Evolutionary conservation across 2,113 vertebrate genomes (phyloP).

Genomic region (Heloderma charlesbogerti): DNA sequence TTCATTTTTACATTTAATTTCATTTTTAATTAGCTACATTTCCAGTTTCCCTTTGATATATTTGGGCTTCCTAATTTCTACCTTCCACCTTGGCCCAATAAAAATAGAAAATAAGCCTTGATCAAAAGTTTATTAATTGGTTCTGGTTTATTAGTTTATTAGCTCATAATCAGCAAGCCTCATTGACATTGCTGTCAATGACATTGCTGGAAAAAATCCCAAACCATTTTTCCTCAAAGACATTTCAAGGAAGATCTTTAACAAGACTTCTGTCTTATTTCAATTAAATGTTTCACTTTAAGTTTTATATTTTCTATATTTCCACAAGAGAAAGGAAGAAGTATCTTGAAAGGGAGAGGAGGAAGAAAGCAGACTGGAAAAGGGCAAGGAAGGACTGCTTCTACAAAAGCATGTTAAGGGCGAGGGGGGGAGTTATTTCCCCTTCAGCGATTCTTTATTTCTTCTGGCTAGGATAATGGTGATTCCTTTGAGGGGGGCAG

Average conservation of each 20-base stretch:
- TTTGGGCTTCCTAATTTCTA: neutral
- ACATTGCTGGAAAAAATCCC: neutral
- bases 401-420: constrained; percentile 13
- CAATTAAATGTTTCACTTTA: constrained; percentile 21
- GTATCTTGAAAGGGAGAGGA: neutral
- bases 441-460: neutral
- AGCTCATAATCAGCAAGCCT: neutral
- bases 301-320: constrained; percentile 44
- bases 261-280: constrained; percentile 1
- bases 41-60: neutral
- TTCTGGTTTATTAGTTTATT: neutral
- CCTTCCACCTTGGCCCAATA: neutral
- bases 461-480: constrained; percentile 20
- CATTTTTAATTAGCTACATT: neutral
- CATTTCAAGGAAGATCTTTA: neutral
- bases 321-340: neutral
- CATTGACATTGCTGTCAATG: constrained; percentile 29
- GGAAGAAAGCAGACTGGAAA: neutral
- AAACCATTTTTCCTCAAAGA: neutral
- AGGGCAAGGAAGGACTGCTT: accelerated
- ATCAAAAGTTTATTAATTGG: constrained; percentile 11
- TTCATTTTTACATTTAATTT: neutral
- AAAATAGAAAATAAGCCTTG: neutral
- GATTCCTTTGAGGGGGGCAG: neutral
- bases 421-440: too few species aligned